Base-by-base conservation (phyloP, 1,140 invertebrate species). In the Papilio polyxenes region DNA sequence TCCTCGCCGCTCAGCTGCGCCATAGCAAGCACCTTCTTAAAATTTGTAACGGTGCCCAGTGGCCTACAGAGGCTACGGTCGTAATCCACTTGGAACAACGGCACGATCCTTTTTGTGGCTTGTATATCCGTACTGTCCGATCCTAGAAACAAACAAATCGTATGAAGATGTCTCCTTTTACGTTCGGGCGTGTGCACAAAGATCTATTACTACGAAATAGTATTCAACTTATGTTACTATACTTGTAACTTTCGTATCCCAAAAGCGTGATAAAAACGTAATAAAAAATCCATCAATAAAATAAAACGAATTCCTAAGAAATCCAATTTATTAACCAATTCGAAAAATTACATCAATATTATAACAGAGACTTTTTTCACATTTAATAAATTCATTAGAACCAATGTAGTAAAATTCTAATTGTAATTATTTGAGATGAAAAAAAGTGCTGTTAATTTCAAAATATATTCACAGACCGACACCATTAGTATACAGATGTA, bases 91-190 rank as follows among this genome's bases (percentile, higher is more conserved):
- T 94, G 93, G 85, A 94, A 94, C 76, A 94, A 85, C 59, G 93
- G 93, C 84, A 91, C 88, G 51, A 93, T 89, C 83, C 89, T 95
- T 96, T 11, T 96, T 95, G 85, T 95, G 77, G 82, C 81, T 81
- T 87, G 82, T 84, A 83, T 88, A 87, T 85, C 85, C 86, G 85
- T 85, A 59, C 82, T 82, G 83, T 90, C 89, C 85, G 74, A 75
- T 84, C 93, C 93, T 94, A 94, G 88, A 94, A 94, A 92, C 85
- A 93, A 93, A 89, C 85, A 90, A 89, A 88, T 85, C 83, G 85
- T 84, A 83, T 89, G 82, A 85, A 88, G 80, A 83, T 84, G 65
- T 72, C 65, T 72, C 74, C 74, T 75, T 23, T 49, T 75, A 31
- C 62, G 62, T 69, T 72, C 65, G 8, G 20, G 31, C 3, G 65